Evolutionary conservation across 1,140 invertebrate genomes (phyloP).

Genomic region (Sitodiplosis mosellana): DNA sequence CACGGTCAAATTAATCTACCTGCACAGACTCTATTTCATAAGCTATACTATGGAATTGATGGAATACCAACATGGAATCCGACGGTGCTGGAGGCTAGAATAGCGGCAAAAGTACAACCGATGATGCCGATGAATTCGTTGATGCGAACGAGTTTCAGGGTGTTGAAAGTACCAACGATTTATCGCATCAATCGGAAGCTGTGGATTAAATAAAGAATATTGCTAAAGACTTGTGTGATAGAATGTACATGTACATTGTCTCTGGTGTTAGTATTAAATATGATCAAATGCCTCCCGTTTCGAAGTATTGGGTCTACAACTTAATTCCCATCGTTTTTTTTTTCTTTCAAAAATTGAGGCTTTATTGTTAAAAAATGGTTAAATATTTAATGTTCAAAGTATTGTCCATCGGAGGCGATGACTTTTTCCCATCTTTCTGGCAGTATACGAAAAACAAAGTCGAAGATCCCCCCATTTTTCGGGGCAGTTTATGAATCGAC

Average conservation of each 20-base stretch:
- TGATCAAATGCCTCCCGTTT: constrained; percentile 31
- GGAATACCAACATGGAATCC: constrained; percentile 61
- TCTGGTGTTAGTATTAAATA: constrained; percentile 29
- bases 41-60: constrained; percentile 50
- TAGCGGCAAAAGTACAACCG: too few species aligned
- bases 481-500: too few species aligned
- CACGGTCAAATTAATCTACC: constrained; percentile 51
- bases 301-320: too few species aligned
- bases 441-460: too few species aligned
- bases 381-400: too few species aligned
- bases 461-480: too few species aligned
- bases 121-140: constrained; percentile 6
- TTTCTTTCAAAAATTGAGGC: too few species aligned
- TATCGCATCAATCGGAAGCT: background rate
- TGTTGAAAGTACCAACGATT: background rate
- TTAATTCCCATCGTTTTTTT: too few species aligned
- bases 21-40: constrained; percentile 43
- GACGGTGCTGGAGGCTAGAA: constrained; percentile 46
- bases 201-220: constrained; percentile 4
- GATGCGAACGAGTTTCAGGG: constrained; percentile 4
- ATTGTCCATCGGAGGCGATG: too few species aligned
- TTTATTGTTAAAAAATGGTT: too few species aligned
- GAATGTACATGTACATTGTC: constrained; percentile 26
- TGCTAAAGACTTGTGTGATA: constrained; percentile 10
- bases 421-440: too few species aligned